Percentiles rank a stretch among this genome's conserved stretches.
Conservation (phyloP, 2,888 invertebrate genomes). For the Eupeodes luniger region DNA sequence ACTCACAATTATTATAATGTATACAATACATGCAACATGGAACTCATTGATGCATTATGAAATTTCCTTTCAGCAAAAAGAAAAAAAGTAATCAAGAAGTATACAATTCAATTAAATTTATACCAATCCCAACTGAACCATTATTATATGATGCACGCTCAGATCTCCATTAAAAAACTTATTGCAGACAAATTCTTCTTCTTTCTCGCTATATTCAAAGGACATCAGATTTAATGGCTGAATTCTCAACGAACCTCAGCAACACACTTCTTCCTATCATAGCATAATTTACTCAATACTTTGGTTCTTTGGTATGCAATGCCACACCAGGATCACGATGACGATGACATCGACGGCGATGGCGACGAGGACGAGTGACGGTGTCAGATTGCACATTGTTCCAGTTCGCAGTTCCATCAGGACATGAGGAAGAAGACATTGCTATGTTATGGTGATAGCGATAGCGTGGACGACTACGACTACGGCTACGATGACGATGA, state of each 20-base stretch:
- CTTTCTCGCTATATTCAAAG: slow-evolving; percentile 30
- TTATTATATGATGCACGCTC: background rate
- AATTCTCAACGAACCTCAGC: slow-evolving; percentile 5
- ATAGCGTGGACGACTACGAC: background rate
- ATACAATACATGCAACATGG: background rate
- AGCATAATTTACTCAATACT: slow-evolving; percentile 32
- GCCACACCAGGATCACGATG: background rate
- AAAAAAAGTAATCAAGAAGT: background rate
- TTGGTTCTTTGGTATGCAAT: slow-evolving; percentile 5
- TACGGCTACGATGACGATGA: background rate
- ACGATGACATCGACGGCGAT: too few relatives aligned
- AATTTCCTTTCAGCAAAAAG: slow-evolving; percentile 3
- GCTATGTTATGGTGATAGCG: background rate
- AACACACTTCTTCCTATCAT: slow-evolving; percentile 9
- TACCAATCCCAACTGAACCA: background rate
- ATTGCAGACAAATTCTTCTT: slow-evolving; percentile 12
- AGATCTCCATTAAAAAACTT: slow-evolving; percentile 23
- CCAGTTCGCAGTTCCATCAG: background rate
- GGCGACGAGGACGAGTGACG: too few relatives aligned
- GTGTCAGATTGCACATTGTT: slow-evolving; percentile 32
- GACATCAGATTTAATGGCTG: slow-evolving; percentile 35
- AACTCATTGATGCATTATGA: slow-evolving; percentile 8
- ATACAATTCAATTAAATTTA: slow-evolving; percentile 26
- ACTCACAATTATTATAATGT: background rate
- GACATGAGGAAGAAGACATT: slow-evolving; percentile 22